Conservation (phyloP, 2,888 invertebrate genomes). For the Eudemis profundana region DNA sequence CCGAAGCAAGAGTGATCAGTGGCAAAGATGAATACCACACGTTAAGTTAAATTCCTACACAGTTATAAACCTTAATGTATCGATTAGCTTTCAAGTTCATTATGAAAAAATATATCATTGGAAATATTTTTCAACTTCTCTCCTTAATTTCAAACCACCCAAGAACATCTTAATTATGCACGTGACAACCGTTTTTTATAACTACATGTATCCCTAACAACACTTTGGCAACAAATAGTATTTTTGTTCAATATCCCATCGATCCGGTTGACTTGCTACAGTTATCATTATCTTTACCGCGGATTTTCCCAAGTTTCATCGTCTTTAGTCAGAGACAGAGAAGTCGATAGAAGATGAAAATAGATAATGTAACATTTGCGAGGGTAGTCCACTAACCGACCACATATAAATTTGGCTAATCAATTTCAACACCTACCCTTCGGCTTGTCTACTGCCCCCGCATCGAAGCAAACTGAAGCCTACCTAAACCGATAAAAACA, state of each 20-base stretch:
- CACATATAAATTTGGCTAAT: conserved; percentile 72
- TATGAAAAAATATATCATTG: conserved; percentile 85
- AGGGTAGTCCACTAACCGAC: conserved; percentile 59
- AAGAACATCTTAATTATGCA: conserved; percentile 84
- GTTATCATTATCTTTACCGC: conserved; percentile 73
- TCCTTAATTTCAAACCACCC: conserved; percentile 81
- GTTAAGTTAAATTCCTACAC: conserved; percentile 82
- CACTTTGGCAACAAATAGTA: conserved; percentile 86
- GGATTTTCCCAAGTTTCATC: conserved; percentile 61
- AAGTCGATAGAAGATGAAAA: conserved; percentile 69
- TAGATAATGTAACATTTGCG: conserved; percentile 57
- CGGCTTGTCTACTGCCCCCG: conserved; percentile 57
- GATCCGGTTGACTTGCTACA: conserved; percentile 56
- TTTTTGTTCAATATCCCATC: conserved; percentile 69
- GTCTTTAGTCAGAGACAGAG: conserved; percentile 77
- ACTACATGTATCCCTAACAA: conserved; percentile 83
- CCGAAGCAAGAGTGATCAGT: conserved; percentile 53
- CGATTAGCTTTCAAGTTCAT: conserved; percentile 83
- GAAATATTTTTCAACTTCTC: conserved; percentile 84
- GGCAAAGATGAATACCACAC: conserved; percentile 78
- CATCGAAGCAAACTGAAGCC: conserved; percentile 58
- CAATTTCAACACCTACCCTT: conserved; percentile 57
- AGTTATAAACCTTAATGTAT: conserved; percentile 83
- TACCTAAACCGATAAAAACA: conserved; percentile 65
- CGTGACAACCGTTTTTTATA: conserved; percentile 83